Evolutionary conservation across 2,113 vertebrate genomes (phyloP), one percentile per base, ranked within the genome.

Genomic region (Bambusicola thoracicus): DNA sequence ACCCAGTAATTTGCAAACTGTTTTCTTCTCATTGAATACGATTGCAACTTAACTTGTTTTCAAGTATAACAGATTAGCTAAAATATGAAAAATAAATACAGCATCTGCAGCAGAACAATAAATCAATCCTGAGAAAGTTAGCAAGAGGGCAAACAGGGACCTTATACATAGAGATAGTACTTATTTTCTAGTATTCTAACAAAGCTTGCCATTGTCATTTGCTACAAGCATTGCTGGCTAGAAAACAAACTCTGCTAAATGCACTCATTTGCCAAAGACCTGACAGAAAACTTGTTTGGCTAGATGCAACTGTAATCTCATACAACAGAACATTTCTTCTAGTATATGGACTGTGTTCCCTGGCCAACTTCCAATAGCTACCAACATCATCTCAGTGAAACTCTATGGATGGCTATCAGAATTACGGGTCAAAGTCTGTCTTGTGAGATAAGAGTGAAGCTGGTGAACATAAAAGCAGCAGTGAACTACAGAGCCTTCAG

Each of bases 111-210:
- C 32, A 85, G 62, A 85, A 61, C 17, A 82, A 61, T 30, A 92
- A 82, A 53, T 40, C 22, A 90, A 82, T 48, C 25, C 79, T 68
- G 48, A 61, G 14, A 81, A 84, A 68, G 32, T 61, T 44, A 79
- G 19, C 32, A 85, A 79, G 70, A 79, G 24, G 44, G 78, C n/a
- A 81, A 87, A 68, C 36, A 24, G 1, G 10, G 36, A 13, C 20
- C 74, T 81, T 78, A 70, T 67, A 80, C 61, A 43, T 2, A 85
- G 38, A 55, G 12, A 32, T 2, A 72, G 53, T 18, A 80, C 84
- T 62, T 80, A 76, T 83, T 94, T 81, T 81, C 65, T 46, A 79
- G 53, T 30, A n/a, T 36, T 46, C 59, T 72, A 94, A 87, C 46
- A 84, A 67, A 29, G 58, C 8, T 7, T 68, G 36, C 30, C 13